A percentile compares a stretch with the other conserved stretches of the same genome.
phyloP scores from a whole-genome alignment of 2,797 vertebrate species.

The Ciconia nigra region DNA sequence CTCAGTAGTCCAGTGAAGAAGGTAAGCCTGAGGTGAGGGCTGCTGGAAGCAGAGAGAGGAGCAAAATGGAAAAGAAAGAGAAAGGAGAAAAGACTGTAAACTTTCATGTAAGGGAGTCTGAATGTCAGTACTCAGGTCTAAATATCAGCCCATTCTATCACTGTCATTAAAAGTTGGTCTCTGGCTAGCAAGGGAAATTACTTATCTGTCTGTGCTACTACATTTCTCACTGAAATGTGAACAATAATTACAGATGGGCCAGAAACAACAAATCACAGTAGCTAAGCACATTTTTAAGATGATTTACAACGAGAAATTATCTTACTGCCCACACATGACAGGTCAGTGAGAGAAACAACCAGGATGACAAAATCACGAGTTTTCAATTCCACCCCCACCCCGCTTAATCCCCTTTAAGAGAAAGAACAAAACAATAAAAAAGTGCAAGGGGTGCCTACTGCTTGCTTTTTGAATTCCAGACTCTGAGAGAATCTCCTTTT shows the following conservation, averaged over 20 bases:
- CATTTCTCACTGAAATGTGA: background rate
- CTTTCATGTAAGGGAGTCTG: background rate
- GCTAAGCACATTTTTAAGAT: background rate
- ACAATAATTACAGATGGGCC: background rate
- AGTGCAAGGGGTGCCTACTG: conserved; percentile 69
- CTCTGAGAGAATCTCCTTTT: conserved; percentile 81
- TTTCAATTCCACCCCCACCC: background rate
- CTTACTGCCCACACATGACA: background rate
- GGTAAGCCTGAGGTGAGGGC: background rate
- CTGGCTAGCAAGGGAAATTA: background rate
- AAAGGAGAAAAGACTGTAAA: background rate
- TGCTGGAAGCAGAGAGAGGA: background rate
- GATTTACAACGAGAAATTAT: background rate
- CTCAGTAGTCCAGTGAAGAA: background rate
- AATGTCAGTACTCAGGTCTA: background rate
- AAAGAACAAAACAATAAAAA: background rate
- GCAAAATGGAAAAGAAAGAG: background rate
- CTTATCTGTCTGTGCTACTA: background rate
- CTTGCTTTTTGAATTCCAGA: conserved; percentile 79
- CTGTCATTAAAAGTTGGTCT: background rate
- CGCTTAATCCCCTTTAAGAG: background rate
- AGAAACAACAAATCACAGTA: background rate
- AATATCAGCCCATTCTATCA: background rate
- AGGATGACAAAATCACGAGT: background rate
- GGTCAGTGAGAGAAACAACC: background rate